Evolutionary conservation across 1,140 invertebrate species (phyloP).

Genomic region (Drosophila orosa): DNA sequence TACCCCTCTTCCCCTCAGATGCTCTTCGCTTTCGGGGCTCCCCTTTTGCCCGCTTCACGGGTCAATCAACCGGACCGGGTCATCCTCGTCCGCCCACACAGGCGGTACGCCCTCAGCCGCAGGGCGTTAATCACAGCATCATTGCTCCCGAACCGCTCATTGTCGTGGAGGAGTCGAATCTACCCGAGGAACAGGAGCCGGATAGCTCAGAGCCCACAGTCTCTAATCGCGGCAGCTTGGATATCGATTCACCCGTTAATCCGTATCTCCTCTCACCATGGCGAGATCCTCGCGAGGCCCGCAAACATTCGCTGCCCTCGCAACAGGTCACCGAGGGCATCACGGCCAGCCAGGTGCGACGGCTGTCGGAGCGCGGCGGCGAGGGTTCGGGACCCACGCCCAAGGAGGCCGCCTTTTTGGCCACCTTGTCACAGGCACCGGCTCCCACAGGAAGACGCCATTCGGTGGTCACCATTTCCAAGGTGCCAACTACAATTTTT

Average conservation of each 20-base stretch:
- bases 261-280: constrained; percentile 92
- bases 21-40: constrained; percentile 84
- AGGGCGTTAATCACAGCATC: constrained; percentile 22
- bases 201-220: constrained; percentile 84
- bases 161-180: constrained; percentile 90
- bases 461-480: constrained; percentile 93
- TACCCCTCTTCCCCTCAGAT: constrained; percentile 45
- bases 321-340: constrained; percentile 92
- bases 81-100: constrained; percentile 30
- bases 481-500: constrained; percentile 90
- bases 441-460: constrained; percentile 90
- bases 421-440: constrained; percentile 90
- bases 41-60: constrained; percentile 83
- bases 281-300: constrained; percentile 87
- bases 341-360: constrained; percentile 92
- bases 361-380: constrained; percentile 91
- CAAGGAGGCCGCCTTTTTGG: constrained; percentile 91
- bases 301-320: constrained; percentile 92
- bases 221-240: constrained; percentile 87
- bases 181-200: constrained; percentile 87
- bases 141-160: constrained; percentile 88
- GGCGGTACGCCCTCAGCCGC: constrained; percentile 13
- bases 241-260: constrained; percentile 91
- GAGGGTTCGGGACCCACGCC: constrained; percentile 88
- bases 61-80: constrained; percentile 30